Percentiles rank a stretch among this genome's conserved stretches.
Conservation (phyloP, 2,888 invertebrate species). For the Stenolophus ochropezus region DNA sequence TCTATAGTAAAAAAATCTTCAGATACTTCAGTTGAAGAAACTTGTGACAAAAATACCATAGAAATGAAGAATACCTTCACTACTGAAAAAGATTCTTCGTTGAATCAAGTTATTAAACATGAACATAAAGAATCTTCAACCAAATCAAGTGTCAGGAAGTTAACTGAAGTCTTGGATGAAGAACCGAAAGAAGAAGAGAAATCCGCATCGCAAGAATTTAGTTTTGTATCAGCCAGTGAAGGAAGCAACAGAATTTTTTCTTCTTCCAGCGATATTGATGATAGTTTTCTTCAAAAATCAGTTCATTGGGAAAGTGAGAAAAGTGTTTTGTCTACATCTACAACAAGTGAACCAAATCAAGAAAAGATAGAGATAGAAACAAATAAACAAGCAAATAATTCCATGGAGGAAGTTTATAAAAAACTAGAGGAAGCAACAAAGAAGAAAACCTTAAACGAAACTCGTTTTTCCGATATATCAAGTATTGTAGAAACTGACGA, state of each 20-base stretch:
- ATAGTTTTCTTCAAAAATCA: neutral
- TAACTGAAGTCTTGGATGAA: conserved; percentile 30
- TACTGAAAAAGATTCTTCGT: conserved; percentile 5
- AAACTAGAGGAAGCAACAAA: neutral
- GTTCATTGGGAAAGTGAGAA: neutral
- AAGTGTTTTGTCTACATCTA: neutral
- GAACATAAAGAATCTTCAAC: conserved; percentile 39
- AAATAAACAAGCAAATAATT: neutral
- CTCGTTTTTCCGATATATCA: conserved; percentile 29
- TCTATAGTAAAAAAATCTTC: conserved; percentile 17
- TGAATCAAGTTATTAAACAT: conserved; percentile 42
- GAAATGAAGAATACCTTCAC: conserved; percentile 38
- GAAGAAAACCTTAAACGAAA: neutral
- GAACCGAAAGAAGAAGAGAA: neutral
- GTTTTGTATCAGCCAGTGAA: neutral
- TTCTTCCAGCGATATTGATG: conserved; percentile 45
- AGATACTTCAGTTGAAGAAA: conserved; percentile 24
- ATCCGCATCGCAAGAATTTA: neutral
- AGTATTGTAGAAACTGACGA: conserved; percentile 20
- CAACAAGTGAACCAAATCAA: neutral
- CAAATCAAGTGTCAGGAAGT: conserved; percentile 3
- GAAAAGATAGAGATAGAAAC: neutral
- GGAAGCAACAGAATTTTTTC: neutral
- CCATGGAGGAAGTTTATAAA: neutral
- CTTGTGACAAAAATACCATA: neutral